Evolutionary conservation across 2,113 vertebrate genomes (phyloP).

Genomic region (Cebidichthys violaceus): DNA sequence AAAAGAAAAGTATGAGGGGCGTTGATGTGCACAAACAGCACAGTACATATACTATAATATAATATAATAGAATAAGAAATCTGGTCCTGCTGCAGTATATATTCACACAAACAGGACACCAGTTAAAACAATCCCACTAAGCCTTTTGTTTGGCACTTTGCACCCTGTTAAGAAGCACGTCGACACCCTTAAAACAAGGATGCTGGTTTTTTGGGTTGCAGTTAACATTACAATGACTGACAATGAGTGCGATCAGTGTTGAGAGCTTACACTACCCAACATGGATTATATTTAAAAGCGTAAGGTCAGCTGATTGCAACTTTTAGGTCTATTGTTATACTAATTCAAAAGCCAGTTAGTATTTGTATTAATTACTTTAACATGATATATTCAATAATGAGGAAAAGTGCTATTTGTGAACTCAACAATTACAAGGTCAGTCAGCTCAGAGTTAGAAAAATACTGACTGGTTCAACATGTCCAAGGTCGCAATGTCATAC

Average conservation of each 20-base stretch:
- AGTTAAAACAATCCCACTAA: not conserved
- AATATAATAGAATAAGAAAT: not conserved
- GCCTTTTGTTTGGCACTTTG: conserved; percentile 29
- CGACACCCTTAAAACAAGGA: not conserved
- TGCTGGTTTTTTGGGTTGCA: not conserved
- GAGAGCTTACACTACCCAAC: conserved; percentile 7
- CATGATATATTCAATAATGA: not conserved
- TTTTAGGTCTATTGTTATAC: not conserved
- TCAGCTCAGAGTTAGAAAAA: not conserved
- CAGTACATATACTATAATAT: not conserved
- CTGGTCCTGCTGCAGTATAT: not conserved
- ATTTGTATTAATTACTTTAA: not conserved
- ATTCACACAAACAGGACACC: conserved; percentile 9
- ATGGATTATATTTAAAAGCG: conserved; percentile 13
- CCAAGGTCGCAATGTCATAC: not conserved
- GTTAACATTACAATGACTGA: conserved; percentile 25
- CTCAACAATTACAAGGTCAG: not conserved
- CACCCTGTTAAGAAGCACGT: conserved; percentile 13
- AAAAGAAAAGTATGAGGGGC: not conserved
- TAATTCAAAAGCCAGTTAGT: not conserved
- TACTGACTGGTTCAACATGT: not conserved
- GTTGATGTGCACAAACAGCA: not conserved
- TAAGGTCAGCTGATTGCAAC: conserved; percentile 15
- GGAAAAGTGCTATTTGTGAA: not conserved
- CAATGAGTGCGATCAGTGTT: conserved; percentile 11